phyloP scores from a whole-genome alignment of 2,888 invertebrate genomes.

The Tinea trinotella region DNA sequence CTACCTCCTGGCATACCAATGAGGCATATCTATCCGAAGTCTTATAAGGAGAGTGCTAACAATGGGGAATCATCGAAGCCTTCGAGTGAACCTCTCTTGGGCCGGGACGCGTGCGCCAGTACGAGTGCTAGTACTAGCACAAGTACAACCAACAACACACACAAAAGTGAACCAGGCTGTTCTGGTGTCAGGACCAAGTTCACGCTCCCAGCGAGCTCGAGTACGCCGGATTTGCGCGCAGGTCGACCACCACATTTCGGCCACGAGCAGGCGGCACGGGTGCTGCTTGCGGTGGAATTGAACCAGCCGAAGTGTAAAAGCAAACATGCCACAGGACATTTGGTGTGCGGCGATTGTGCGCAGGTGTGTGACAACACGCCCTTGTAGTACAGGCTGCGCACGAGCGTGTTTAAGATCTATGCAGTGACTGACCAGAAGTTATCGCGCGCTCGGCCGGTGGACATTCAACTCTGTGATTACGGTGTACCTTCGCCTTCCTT shows the following conservation, averaged over 20 bases:
- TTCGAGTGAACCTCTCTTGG: constrained; percentile 58
- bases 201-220: constrained; percentile 46
- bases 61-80: constrained; percentile 39
- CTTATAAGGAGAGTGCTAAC: constrained; percentile 26
- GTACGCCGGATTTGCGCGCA: constrained; percentile 56
- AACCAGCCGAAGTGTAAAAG: constrained; percentile 33
- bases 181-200: not conserved
- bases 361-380: constrained; percentile 39
- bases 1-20: constrained; percentile 21
- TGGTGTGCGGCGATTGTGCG: constrained; percentile 41
- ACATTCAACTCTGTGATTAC: constrained; percentile 28
- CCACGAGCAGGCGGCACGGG: constrained; percentile 33
- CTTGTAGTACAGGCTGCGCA: constrained; percentile 63
- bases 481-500: constrained; percentile 29
- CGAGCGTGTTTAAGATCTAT: constrained; percentile 66
- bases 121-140: constrained; percentile 43
- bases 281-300: constrained; percentile 58
- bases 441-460: constrained; percentile 26
- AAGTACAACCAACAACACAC: constrained; percentile 15
- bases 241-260: constrained; percentile 25
- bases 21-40: constrained; percentile 33
- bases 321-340: constrained; percentile 34
- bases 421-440: constrained; percentile 42
- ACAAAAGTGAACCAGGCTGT: constrained; percentile 19
- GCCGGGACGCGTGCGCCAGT: constrained; percentile 32